These are phyloP conservation scores for Lytechinus variegatus DNA, from an alignment of 35 echinoderm and acorn worm species.

Conservation along the genomic window DNA sequence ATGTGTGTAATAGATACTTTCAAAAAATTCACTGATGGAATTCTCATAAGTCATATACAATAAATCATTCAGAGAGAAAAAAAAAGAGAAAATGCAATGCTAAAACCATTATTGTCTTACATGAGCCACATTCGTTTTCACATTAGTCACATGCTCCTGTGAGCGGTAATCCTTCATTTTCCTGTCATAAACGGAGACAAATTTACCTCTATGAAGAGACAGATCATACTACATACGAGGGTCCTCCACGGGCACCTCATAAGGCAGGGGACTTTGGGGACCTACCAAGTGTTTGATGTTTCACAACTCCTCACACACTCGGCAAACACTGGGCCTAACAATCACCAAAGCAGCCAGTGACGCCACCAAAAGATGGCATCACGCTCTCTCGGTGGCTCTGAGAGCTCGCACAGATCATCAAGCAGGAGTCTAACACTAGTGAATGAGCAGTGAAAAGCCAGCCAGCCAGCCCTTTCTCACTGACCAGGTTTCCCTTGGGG, in stretches of 20 bases:
- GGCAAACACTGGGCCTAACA: neutral
- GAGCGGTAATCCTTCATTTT: neutral
- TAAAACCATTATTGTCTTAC: neutral
- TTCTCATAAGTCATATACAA: neutral
- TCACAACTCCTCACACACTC: neutral
- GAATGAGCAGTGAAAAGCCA: neutral
- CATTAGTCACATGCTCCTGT: neutral
- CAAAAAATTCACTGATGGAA: neutral
- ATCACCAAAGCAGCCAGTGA: neutral
- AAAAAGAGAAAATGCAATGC: neutral
- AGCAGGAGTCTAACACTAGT: neutral
- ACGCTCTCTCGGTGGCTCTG: neutral
- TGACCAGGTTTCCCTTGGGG: conserved; percentile 1
- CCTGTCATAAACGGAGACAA: conserved; percentile 1
- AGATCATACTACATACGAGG: neutral
- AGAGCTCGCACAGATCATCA: neutral
- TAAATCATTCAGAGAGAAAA: neutral
- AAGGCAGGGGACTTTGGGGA: conserved; percentile 7
- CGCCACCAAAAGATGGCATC: neutral
- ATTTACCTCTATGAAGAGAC: conserved; percentile 18
- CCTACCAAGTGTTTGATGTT: neutral
- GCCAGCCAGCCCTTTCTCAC: neutral
- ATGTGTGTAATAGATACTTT: neutral
- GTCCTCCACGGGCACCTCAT: neutral
- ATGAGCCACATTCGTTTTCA: neutral